Percentiles rank a stretch among this genome's conserved stretches.
phyloP scores from a whole-genome alignment of 2,797 vertebrate genomes.

The Oreonectes daqikongensis region DNA sequence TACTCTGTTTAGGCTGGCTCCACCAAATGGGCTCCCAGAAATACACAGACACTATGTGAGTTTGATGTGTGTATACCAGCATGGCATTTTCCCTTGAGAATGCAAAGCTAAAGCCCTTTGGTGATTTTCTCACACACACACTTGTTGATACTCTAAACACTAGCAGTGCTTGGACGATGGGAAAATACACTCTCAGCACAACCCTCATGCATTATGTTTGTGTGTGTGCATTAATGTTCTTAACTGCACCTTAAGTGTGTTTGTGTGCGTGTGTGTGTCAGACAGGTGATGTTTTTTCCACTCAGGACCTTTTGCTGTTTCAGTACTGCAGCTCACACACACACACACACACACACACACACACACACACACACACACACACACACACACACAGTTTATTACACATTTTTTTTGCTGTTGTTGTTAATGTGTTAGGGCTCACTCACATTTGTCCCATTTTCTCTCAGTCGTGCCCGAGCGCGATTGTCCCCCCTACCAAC shows the following conservation, averaged over 20 bases:
- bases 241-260: conserved; percentile 33
- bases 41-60: neutral
- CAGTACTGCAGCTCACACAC: conserved; percentile 22
- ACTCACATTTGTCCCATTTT: too few species aligned
- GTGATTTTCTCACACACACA: conserved; percentile 64
- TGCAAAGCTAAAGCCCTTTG: conserved; percentile 57
- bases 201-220: conserved; percentile 62
- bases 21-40: conserved; percentile 25
- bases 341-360: too few species aligned
- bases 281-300: conserved; percentile 51
- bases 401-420: neutral
- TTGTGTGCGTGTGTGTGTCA: conserved; percentile 12
- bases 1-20: conserved; percentile 17
- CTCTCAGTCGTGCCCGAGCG: too few species aligned
- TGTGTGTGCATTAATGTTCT: conserved; percentile 58
- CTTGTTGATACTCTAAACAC: conserved; percentile 80
- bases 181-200: conserved; percentile 71
- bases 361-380: too few species aligned
- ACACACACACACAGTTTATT: neutral
- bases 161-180: conserved; percentile 61
- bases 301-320: conserved; percentile 45
- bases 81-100: conserved; percentile 54
- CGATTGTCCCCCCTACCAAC: too few species aligned
- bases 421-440: too few species aligned
- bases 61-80: conserved; percentile 45